Conservation (phyloP, 1,140 invertebrate genomes). For the Sesamia nonagrioides region DNA sequence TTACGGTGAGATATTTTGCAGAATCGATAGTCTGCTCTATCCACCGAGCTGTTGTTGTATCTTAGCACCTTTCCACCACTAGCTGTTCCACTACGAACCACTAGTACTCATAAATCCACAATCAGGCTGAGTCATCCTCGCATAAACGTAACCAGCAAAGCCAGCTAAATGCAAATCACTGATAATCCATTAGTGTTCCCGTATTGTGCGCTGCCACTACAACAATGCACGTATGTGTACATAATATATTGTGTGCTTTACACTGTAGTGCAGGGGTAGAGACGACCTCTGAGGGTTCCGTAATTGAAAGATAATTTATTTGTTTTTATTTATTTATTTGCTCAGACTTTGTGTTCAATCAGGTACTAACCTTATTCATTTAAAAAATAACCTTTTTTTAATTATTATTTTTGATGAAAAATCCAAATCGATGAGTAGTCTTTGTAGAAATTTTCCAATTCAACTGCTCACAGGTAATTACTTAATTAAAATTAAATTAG, state of each 20-base stretch:
- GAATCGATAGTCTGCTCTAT: no score
- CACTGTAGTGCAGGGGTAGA: conserved; percentile 47
- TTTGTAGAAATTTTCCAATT: no score
- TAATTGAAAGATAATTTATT: conserved; percentile 44
- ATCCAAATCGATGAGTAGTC: no score
- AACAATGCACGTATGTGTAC: conserved; percentile 36
- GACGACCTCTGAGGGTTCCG: conserved; percentile 24
- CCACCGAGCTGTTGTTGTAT: no score
- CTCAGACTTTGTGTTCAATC: neutral
- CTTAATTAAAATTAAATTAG: no score
- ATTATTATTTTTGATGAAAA: no score
- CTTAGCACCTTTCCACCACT: neutral
- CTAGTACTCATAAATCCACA: neutral
- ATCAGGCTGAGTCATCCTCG: conserved; percentile 31
- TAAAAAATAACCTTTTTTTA: no score
- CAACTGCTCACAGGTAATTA: no score
- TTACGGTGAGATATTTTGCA: no score
- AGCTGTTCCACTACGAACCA: neutral
- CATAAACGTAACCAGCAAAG: conserved; percentile 59
- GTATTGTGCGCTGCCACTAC: conserved; percentile 55
- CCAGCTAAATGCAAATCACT: conserved; percentile 77
- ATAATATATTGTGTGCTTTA: conserved; percentile 25
- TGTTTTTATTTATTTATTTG: conserved; percentile 26
- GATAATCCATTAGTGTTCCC: conserved; percentile 76
- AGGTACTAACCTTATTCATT: neutral